Percentiles rank a stretch among this genome's conserved stretches.
phyloP scores from a whole-genome alignment of 2,113 vertebrate genomes.

The Epinephelus moara region DNA sequence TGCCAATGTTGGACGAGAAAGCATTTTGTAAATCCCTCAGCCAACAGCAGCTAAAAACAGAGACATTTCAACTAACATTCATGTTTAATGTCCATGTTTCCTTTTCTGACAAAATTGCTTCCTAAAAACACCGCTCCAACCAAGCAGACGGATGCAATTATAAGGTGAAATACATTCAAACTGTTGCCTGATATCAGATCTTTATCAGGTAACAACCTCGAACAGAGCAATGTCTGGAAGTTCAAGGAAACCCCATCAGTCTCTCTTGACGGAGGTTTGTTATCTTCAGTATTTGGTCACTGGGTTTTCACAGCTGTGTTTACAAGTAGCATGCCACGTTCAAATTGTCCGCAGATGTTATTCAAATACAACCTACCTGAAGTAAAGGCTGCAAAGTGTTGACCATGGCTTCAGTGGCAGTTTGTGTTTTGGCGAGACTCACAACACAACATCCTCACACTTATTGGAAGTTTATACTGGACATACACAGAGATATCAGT shows the following conservation, averaged over 20 bases:
- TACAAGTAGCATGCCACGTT: constrained; percentile 59
- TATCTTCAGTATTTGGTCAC: constrained; percentile 50
- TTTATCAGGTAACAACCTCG: constrained; percentile 10
- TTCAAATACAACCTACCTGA: constrained; percentile 34
- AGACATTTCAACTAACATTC: background rate
- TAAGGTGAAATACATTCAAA: background rate
- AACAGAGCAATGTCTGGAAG: constrained; percentile 59
- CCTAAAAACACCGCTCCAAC: background rate
- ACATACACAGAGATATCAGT: background rate
- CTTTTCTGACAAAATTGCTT: background rate
- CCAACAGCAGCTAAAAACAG: constrained; percentile 27
- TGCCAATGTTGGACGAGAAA: background rate
- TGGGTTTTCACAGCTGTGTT: constrained; percentile 76
- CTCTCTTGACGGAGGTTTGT: constrained; percentile 49
- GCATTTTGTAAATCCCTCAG: constrained; percentile 4
- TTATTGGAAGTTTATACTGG: background rate
- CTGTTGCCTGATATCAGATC: background rate
- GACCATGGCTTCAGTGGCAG: background rate
- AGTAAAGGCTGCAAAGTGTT: constrained; percentile 28
- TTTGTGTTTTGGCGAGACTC: constrained; percentile 20
- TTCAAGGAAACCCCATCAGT: constrained; percentile 47
- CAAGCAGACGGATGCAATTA: constrained; percentile 38
- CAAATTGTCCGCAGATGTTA: constrained; percentile 77
- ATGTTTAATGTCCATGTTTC: constrained; percentile 2
- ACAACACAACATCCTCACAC: background rate